Evolutionary conservation across 2,888 invertebrate genomes (phyloP), one percentile per base, ranked within the genome.

Genomic region (Lithodes maja): DNA sequence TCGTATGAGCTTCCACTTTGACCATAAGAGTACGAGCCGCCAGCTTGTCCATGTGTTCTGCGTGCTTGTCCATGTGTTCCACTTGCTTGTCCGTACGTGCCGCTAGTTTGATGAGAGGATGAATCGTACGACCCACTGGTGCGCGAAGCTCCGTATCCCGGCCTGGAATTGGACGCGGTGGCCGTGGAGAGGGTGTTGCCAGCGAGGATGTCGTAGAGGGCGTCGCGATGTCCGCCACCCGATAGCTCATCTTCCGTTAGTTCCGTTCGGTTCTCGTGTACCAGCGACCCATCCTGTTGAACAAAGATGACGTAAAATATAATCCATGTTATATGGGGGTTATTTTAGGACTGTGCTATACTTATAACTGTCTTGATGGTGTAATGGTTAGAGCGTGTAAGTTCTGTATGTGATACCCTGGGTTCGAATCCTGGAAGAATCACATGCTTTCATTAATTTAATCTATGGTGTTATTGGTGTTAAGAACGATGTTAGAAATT

Each of bases 231-330:
- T 1, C 69, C 83, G 55, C 9, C 61, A 2, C 85, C 86, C 7
- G 17, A 7, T 2, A 90, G 84, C 12, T 90, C 90, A 3, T 86
- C 84, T 15, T 90, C 88, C 50, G 87, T 78, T 12, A 84, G 85
- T 75, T 90, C 90, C 3, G 90, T 89, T 61, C 74, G 87, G 81
- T 91, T 85, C 69, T 91, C 91, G 55, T 88, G 85, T 33, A 91
- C 82, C 53, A 91, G 80, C 3, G 85, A 80, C 17, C 91, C 91
- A 54, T 91, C 86, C 80, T 90, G 82, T 50, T 53, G 33, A 86
- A 1, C 68, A 33, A 33, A 33, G 33, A 33, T 33, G 33, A 33
- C 33, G 33, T 33, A 33, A 33, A 33, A 33, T 33, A 33, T 33
- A 33, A 33, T 33, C 33, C 33, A 33, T 33, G 33, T 33, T 33